Evolutionary conservation across 2,113 vertebrate species (phyloP).

Genomic region (Archocentrus centrarchus): DNA sequence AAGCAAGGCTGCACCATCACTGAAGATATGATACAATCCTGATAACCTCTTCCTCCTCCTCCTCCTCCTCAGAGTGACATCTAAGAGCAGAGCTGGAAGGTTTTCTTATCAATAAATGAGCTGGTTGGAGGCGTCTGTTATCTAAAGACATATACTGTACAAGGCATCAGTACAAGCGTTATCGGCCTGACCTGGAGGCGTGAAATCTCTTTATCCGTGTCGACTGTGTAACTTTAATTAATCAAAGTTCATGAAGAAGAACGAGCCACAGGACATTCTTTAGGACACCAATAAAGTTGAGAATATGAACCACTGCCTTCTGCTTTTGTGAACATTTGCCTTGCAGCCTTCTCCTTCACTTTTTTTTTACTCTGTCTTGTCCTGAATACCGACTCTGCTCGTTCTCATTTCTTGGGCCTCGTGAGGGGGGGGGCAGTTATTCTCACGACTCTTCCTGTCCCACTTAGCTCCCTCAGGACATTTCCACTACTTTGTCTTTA

Average conservation of each 20-base stretch:
- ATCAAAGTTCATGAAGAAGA: neutral
- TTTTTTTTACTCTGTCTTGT: constrained; percentile 27
- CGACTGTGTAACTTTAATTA: neutral
- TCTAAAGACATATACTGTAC: neutral
- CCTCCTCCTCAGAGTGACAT: neutral
- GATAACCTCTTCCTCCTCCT: neutral
- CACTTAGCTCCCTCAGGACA: constrained; percentile 52
- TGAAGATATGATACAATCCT: neutral
- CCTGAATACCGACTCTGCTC: constrained; percentile 63
- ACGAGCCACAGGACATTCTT: neutral
- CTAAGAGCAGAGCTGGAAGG: neutral
- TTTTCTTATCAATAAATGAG: constrained; percentile 34
- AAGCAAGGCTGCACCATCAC: neutral
- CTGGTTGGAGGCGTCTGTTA: neutral
- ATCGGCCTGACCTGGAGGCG: neutral
- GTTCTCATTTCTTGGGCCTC: constrained; percentile 54
- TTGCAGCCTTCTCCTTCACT: neutral
- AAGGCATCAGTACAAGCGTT: neutral
- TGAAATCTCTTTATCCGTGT: constrained; percentile 4
- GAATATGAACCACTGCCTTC: fast-evolving
- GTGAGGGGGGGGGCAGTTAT: neutral
- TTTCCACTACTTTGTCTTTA: constrained; percentile 14
- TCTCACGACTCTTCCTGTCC: constrained; percentile 66
- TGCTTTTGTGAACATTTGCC: neutral
- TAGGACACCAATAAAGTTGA: neutral